Base-by-base conservation (phyloP, 2,888 invertebrate species). In the Caenorhabditis angaria region DNA sequence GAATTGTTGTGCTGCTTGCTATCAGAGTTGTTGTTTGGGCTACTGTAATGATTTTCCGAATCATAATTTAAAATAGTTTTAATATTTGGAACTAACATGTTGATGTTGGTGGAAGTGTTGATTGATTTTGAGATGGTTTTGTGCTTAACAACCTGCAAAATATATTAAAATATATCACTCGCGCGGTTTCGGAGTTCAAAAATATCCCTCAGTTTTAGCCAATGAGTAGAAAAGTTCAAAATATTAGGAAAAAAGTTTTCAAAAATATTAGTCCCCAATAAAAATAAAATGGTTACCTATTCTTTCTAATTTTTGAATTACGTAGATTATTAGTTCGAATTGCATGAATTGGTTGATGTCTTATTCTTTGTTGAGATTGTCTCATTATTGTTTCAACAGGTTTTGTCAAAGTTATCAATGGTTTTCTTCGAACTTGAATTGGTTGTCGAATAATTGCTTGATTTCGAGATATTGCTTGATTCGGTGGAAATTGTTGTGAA, bases 341-440 rank as follows among this genome's bases (percentile, higher is more conserved):
- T 41, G 10, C 14, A 41, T 41, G 41, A 2, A 18, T 41, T 41
- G 41, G 41, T 32, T 32, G 32, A 32, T 32, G 32, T 32, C 10
- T 32, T 32, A 10, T 10, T 10, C 5, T 8, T 32, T 8, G 5
- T 10, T 8, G 6, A 32, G 32, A 8, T 32, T 32, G 32, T n/a
- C n/a, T n/a, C 14, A 41, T 41, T 41, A 18, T 41, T 41, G 41
- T 5, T 41, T 14, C 18, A 12, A 14, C 41, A 10, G 41, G n/a
- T n/a, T n/a, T 41, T 41, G 41, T 3, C 18, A 14, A 10, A 18
- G 18, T 10, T 41, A 41, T 41, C 18, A 41, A 12, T 41, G 41
- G 41, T 41, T 41, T 41, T 41, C 41, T 41, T 41, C 41, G 41
- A 41, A n/a, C n/a, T n/a, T n/a, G n/a, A n/a, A 41, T 41, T 14